Evolutionary conservation across 1,140 invertebrate genomes (phyloP), one percentile per base, ranked within the genome.

Genomic region (Pachyrhynchus sulphureomaculatus): DNA sequence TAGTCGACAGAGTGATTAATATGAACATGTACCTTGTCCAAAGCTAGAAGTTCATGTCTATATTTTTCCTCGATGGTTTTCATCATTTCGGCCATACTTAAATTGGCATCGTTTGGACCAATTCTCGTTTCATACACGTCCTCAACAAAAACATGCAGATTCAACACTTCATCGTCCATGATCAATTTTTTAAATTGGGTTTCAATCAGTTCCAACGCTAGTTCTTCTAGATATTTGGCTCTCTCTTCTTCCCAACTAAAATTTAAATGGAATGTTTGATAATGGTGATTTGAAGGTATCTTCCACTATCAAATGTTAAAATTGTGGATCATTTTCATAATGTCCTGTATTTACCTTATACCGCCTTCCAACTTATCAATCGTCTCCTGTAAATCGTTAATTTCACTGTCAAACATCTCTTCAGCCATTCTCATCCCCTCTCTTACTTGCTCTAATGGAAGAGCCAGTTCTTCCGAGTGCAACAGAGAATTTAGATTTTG

Each of bases 401-500:
- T 76, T 64, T 81, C 77, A 0, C 70, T 66, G 4, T 72, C 68
- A 17, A 83, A 79, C 26, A 70, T 65, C 23, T 63, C 48, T 59
- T 78, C 72, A 0, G 77, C 72, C 2, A 62, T 44, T 0, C 69
- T 39, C 51, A 85, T 80, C 18, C 76, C 76, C n/a, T 76, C 71
- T 53, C 76, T 67, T 55, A 86, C 76, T 10, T 81, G 75, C 20
- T 79, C 76, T 65, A 83, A 78, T 6, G 81, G 82, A 15, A 76
- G 75, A 4, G 79, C 81, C n/a, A 88, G 68, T 52, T 83, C 81
- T 70, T 87, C 84, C 0, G 84, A 79, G 33, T 84, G 81, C 33
- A 84, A 74, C 66, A 87, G 76, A 18, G 82, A 84, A 67, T 85
- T 85, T 9, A 87, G 72, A 74, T 87, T 86, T 71, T 87, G 85